Base-by-base conservation (phyloP, 2,888 invertebrate species). In the Aquatica leii region DNA sequence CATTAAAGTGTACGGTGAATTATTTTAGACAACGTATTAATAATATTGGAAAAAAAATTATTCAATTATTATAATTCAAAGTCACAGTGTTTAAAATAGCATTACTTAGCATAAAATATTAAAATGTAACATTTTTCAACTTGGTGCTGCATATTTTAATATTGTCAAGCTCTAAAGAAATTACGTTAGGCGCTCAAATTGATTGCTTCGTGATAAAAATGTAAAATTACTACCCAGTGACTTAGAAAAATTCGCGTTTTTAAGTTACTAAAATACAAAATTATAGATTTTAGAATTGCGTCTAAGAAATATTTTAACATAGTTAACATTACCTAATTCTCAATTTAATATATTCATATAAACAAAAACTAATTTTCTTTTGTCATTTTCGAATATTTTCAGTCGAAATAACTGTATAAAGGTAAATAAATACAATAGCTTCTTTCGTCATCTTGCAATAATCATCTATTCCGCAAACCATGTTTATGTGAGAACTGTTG, bases 401-500 rank as follows among this genome's bases (percentile, higher is more conserved):
- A n/a, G n/a, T n/a, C n/a, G n/a, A n/a, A n/a, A n/a, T n/a, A n/a
- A n/a, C n/a, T n/a, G n/a, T n/a, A n/a, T n/a, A n/a, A n/a, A n/a
- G n/a, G n/a, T n/a, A n/a, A n/a, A n/a, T n/a, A n/a, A n/a, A n/a
- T n/a, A n/a, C n/a, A n/a, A n/a, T n/a, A n/a, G n/a, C n/a, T n/a
- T n/a, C n/a, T n/a, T n/a, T n/a, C n/a, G n/a, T n/a, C n/a, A 66
- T 71, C 70, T 72, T 73, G 71, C 75, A 73, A 74, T 75, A 71
- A 74, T 74, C 68, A 69, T 68, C 70, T 62, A 41, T 67, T 63
- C 66, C 67, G 65, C 63, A 66, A n/a, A 55, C 49, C 64, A 59
- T 70, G 70, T 71, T 67, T 70, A 66, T 67, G 65, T 68, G 67
- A 67, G 56, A 58, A 61, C 46, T 50, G 53, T 43, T 62, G 60